Percentiles rank a stretch among this genome's conserved stretches.
These are phyloP conservation scores for Luidia sarsii DNA, from an alignment of 53 echinoderm and acorn worm species.

Conservation along the genomic window DNA sequence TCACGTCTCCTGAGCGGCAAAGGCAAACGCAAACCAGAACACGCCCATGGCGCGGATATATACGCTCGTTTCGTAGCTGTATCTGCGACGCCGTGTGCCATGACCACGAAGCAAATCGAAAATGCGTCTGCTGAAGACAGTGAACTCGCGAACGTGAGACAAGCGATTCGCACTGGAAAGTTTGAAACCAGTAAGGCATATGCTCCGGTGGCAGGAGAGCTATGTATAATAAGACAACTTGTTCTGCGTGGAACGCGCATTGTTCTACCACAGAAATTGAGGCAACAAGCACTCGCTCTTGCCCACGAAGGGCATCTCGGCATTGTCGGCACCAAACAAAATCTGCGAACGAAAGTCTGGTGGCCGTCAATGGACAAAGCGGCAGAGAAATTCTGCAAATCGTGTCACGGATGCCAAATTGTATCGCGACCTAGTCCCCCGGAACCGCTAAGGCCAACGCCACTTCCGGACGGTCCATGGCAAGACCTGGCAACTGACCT, in stretches of 20 bases:
- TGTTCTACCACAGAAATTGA: slow-evolving; percentile 20
- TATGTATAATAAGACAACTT: slow-evolving; percentile 35
- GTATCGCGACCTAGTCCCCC: slow-evolving; percentile 22
- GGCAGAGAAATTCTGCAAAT: slow-evolving; percentile 41
- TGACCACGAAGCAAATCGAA: slow-evolving; percentile 35
- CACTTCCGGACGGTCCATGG: slow-evolving; percentile 35
- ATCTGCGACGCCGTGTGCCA: slow-evolving; percentile 51
- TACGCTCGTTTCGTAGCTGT: slow-evolving; percentile 54
- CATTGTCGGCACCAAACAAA: slow-evolving; percentile 40
- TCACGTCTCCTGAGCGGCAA: slow-evolving; percentile 41
- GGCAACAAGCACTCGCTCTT: slow-evolving; percentile 26
- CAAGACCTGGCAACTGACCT: slow-evolving; percentile 44
- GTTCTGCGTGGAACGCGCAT: slow-evolving; percentile 47
- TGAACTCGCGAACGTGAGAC: slow-evolving; percentile 13
- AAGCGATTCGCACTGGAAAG: slow-evolving; percentile 29
- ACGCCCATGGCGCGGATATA: slow-evolving; percentile 16
- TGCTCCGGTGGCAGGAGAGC: slow-evolving; percentile 5
- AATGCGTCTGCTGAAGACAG: not conserved
- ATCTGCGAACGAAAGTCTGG: slow-evolving; percentile 46
- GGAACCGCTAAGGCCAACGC: slow-evolving; percentile 34
- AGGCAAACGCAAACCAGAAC: not conserved
- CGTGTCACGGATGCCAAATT: slow-evolving; percentile 64
- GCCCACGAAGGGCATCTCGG: slow-evolving; percentile 40
- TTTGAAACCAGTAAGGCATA: slow-evolving; percentile 38
- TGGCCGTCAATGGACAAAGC: slow-evolving; percentile 44